Evolutionary conservation across 1,140 invertebrate species (phyloP).

Genomic region (Batillaria attramentaria): DNA sequence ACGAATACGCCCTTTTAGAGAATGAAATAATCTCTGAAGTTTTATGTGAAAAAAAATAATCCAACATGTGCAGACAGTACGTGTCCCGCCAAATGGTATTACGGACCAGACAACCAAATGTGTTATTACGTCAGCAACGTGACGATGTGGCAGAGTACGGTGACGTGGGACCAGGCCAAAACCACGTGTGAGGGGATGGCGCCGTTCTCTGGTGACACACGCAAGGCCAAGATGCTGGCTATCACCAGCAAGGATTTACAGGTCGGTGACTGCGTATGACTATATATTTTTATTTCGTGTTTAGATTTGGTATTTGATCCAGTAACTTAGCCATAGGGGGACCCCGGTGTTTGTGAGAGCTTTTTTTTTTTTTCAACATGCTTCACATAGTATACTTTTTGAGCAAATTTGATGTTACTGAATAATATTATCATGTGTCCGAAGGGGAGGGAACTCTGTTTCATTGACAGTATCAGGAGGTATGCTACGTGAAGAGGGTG

Average conservation of each 20-base stretch:
- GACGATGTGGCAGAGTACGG: neutral
- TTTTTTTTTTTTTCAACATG: no score
- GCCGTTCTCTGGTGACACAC: neutral
- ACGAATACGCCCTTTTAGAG: neutral
- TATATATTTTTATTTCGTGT: no score
- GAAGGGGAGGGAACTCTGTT: no score
- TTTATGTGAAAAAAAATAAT: neutral
- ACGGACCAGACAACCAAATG: neutral
- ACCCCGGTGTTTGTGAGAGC: no score
- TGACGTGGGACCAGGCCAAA: neutral
- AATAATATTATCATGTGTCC: no score
- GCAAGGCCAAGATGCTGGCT: neutral
- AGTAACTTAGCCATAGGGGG: no score
- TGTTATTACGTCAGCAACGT: constrained; percentile 15
- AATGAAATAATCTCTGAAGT: neutral
- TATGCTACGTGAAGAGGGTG: no score
- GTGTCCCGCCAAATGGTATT: neutral
- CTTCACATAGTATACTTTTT: no score
- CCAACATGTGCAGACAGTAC: neutral
- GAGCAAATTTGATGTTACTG: no score
- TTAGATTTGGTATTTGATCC: no score
- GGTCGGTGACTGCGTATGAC: no score
- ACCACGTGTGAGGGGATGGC: neutral
- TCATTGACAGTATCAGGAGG: no score
- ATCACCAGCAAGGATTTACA: neutral